Evolutionary conservation across 2,797 vertebrate genomes (phyloP).

Genomic region (Chrysocyon brachyurus): DNA sequence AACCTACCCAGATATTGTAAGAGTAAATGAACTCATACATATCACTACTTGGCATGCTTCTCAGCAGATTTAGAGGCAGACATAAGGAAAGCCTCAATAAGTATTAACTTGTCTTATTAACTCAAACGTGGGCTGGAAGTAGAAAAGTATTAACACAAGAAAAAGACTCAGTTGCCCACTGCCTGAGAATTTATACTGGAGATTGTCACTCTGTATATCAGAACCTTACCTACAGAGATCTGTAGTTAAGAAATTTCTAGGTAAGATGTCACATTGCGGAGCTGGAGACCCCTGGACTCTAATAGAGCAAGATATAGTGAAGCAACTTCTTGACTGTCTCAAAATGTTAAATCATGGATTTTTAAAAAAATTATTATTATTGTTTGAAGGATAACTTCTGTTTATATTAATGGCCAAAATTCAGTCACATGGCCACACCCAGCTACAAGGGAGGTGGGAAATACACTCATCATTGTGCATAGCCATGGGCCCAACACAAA

Average conservation of each 20-base stretch:
- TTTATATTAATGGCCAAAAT: not conserved
- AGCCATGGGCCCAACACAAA: not conserved
- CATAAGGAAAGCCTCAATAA: not conserved
- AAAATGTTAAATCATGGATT: slow-evolving; percentile 14
- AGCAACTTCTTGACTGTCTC: not conserved
- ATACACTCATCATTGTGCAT: not conserved
- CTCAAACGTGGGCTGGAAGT: not conserved
- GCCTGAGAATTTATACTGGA: not conserved
- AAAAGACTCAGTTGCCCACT: not conserved
- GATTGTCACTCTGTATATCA: not conserved
- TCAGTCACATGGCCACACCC: not conserved
- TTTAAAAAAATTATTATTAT: not conserved
- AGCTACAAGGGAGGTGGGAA: slow-evolving; percentile 20
- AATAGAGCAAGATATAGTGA: not conserved
- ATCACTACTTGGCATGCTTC: not conserved
- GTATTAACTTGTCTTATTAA: not conserved
- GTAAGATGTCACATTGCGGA: not conserved
- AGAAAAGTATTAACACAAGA: slow-evolving; percentile 11
- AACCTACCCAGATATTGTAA: not conserved
- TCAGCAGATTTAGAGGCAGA: not conserved
- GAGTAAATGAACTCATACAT: not conserved
- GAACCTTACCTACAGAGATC: not conserved
- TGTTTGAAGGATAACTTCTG: not conserved
- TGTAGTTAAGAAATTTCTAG: not conserved
- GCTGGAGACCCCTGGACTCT: not conserved